phyloP scores from a whole-genome alignment of 1,140 invertebrate species.

The Ericerus pela region DNA sequence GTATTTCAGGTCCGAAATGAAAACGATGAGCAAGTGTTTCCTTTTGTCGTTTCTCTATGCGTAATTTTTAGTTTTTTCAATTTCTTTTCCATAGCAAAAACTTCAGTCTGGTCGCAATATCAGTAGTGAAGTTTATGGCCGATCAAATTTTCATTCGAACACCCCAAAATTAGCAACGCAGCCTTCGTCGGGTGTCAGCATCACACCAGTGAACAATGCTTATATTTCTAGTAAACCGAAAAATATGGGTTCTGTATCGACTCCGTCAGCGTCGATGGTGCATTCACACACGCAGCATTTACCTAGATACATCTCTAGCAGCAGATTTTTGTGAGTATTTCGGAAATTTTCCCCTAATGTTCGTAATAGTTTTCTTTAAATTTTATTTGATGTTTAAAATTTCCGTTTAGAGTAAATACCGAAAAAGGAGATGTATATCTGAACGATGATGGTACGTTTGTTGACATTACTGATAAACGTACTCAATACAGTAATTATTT shows the following conservation, averaged over 20 bases:
- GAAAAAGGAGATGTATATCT: conserved; percentile 4
- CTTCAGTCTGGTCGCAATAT: too few species aligned
- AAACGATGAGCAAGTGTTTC: too few species aligned
- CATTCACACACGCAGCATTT: conserved; percentile 6
- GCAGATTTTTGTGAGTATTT: conserved; percentile 1
- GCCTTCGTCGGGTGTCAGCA: neutral
- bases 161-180: neutral
- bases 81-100: too few species aligned
- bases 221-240: neutral
- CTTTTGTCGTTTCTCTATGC: too few species aligned
- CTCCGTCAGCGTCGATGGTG: neutral
- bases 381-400: too few species aligned
- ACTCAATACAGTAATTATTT: neutral
- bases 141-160: neutral
- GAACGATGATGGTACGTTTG: neutral
- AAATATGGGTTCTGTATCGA: neutral
- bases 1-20: too few species aligned
- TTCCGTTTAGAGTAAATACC: conserved; percentile 3
- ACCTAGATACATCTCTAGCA: conserved; percentile 1
- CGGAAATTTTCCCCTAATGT: neutral
- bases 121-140: too few species aligned
- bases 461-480: neutral
- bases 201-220: neutral
- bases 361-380: too few species aligned
- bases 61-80: too few species aligned